These are phyloP conservation scores for Ethmia dodecea DNA, from an alignment of 2,888 invertebrate species.

Conservation along the genomic window DNA sequence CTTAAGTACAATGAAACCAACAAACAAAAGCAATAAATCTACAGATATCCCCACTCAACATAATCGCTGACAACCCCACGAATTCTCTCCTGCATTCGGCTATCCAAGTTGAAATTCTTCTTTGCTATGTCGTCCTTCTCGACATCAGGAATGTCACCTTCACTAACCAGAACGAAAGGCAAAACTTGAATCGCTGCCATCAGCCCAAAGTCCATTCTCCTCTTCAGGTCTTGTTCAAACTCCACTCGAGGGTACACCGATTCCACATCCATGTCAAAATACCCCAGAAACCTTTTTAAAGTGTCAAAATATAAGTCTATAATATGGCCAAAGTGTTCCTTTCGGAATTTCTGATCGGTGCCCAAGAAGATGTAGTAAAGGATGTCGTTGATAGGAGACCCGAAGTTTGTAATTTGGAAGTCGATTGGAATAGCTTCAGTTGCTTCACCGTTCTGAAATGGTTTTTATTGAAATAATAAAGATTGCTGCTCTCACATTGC, in stretches of 20 bases:
- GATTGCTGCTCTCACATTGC: no score
- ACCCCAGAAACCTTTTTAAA: conserved; percentile 28
- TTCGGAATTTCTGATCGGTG: conserved; percentile 38
- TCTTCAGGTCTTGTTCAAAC: conserved; percentile 33
- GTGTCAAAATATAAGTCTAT: conserved; percentile 35
- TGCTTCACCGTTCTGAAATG: conserved; percentile 32
- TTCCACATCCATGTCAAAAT: conserved; percentile 33
- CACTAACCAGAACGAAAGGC: conserved; percentile 33
- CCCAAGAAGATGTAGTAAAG: conserved; percentile 35
- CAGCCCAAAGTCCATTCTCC: conserved; percentile 38
- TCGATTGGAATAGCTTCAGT: conserved; percentile 35
- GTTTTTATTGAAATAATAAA: no score
- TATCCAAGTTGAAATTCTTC: no score
- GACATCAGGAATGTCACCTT: conserved; percentile 32
- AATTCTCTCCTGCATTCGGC: neutral
- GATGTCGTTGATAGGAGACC: conserved; percentile 37
- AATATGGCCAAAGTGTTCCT: conserved; percentile 28
- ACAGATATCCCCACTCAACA: conserved; percentile 3
- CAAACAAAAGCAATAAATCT: no score
- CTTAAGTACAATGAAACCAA: no score
- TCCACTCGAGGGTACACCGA: conserved; percentile 29
- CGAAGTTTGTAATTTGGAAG: conserved; percentile 36
- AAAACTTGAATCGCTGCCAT: conserved; percentile 24
- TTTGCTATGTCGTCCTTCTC: conserved; percentile 3
- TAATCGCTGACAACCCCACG: neutral